phyloP scores from a whole-genome alignment of 2,113 vertebrate species.

The Rhynchomys soricoides region DNA sequence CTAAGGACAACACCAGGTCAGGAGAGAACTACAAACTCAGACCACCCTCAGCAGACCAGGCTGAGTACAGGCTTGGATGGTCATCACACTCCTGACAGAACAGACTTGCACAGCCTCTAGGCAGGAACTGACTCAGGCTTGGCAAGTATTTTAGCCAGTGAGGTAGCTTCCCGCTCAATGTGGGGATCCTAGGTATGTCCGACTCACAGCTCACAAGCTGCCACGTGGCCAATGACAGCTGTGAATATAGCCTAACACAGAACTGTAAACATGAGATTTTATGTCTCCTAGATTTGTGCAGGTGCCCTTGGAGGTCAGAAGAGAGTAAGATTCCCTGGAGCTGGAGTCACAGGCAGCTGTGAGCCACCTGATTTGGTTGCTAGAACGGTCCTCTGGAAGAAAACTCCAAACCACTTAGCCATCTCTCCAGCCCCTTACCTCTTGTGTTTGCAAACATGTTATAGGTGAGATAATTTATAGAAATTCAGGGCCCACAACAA shows the following conservation, averaged over 20 bases:
- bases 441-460: neutral
- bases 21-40: neutral
- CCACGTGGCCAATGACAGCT: neutral
- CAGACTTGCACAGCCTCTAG: neutral
- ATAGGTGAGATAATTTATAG: neutral
- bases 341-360: neutral
- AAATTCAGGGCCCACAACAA: slow-evolving; percentile 15
- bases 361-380: neutral
- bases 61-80: neutral
- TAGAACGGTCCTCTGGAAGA: neutral
- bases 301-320: neutral
- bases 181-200: neutral
- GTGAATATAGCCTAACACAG: neutral
- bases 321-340: neutral
- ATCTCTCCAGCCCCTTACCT: neutral
- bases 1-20: neutral
- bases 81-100: neutral
- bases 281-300: too few species aligned
- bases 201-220: neutral
- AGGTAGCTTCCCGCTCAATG: neutral
- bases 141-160: rapidly evolving
- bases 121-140: neutral
- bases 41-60: neutral
- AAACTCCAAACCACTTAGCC: neutral
- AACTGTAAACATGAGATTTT: neutral